Base-by-base conservation (phyloP, 1,140 invertebrate species). In the Drosophila tropicalis region DNA sequence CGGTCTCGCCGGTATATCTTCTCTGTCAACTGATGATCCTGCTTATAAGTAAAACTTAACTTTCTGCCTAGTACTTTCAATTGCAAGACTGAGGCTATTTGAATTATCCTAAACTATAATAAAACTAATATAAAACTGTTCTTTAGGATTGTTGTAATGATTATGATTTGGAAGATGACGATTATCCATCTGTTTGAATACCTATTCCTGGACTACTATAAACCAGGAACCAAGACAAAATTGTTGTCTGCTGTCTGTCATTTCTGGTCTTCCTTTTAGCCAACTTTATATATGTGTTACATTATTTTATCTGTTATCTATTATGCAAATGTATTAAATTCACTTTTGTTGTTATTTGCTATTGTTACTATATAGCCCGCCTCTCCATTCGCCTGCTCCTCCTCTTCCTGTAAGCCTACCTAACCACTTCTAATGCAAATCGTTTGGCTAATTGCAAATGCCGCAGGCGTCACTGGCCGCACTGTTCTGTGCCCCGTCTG, bases 401-500 rank as follows among this genome's bases (percentile, higher is more conserved):
- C 17, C 17, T 22, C 19, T 9, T 51, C 12, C 36, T 39, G 12
- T 39, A 4, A 29, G 29, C 5, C 5, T 9, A 19, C 17, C 44
- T 51, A 51, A 51, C 44, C 44, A 51, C 44, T 70, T 62, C 36
- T 39, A 19, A 25, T 85, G 77, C 75, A 66, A 76, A 73, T 74
- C 67, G n/a, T 75, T 41, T 70, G 44, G 82, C 82, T 85, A 85
- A 85, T 85, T 85, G 81, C 62, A 86, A 86, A 85, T 85, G 81
- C 82, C 74, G 81, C 74, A 81, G 82, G 81, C 81, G 81, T 85
- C 70, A 61, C 36, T 65, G 41, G 71, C 65, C 65, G 47, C 17
- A 3, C 15, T 51, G 44, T 51, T 47, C 44, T 51, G 17, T 67
- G 39, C 56, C 55, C 57, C 44, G 44, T 75, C 54, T 67, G 68